Conservation (phyloP, 92 coral and sea anemone genomes). For the Muricea muricata region DNA sequence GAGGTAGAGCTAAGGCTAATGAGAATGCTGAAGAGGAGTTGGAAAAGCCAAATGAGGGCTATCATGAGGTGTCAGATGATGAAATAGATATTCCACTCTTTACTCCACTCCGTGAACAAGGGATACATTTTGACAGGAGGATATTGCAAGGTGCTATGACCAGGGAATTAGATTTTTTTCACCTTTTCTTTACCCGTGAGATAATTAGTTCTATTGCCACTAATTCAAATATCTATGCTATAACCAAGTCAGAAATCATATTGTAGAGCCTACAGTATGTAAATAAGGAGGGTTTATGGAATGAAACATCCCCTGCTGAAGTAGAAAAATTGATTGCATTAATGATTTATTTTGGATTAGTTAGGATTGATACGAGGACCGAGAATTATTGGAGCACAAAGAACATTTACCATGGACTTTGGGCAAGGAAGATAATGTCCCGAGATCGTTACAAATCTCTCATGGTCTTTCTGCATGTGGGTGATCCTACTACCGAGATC, state of each 20-base stretch:
- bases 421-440: slow-evolving; percentile 68
- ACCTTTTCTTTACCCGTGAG: slow-evolving; percentile 57
- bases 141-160: slow-evolving; percentile 60
- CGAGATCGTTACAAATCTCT: slow-evolving; percentile 57
- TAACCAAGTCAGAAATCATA: too few species aligned
- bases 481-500: slow-evolving; percentile 60
- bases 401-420: slow-evolving; percentile 72
- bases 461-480: slow-evolving; percentile 72
- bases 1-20: slow-evolving; percentile 37
- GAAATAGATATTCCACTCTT: slow-evolving; percentile 74
- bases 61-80: too few species aligned
- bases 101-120: slow-evolving; percentile 62
- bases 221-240: slow-evolving; percentile 75
- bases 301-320: slow-evolving; percentile 61
- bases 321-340: slow-evolving; percentile 63
- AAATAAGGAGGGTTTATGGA: slow-evolving; percentile 75
- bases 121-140: slow-evolving; percentile 51
- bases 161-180: slow-evolving; percentile 73
- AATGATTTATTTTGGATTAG: slow-evolving; percentile 72
- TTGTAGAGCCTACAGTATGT: too few species aligned
- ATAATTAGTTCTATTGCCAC: slow-evolving; percentile 52
- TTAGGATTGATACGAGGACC: slow-evolving; percentile 31
- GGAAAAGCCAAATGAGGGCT: too few species aligned
- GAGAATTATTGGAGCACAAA: slow-evolving; percentile 77
- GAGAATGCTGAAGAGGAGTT: slow-evolving; percentile 49